Evolutionary conservation across 2,888 invertebrate genomes (phyloP).

Genomic region (Ephialtes manifestator): DNA sequence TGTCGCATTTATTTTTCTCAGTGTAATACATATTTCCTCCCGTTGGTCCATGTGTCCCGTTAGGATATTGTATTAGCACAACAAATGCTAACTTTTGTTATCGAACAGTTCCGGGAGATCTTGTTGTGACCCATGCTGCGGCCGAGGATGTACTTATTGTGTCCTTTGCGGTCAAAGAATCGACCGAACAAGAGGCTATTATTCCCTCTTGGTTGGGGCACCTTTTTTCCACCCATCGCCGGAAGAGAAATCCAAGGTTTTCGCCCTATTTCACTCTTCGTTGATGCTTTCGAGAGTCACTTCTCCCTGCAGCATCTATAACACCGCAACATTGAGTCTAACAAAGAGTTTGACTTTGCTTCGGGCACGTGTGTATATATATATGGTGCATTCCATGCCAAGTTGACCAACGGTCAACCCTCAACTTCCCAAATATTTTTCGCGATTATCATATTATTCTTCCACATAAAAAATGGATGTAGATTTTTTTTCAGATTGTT

Average conservation of each 20-base stretch:
- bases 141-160: constrained; percentile 21
- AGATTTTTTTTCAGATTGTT: too few species aligned
- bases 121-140: background rate
- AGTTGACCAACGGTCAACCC: too few species aligned
- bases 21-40: too few species aligned
- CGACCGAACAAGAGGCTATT: constrained; percentile 22
- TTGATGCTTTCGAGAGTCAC: constrained; percentile 24
- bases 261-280: background rate
- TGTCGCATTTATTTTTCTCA: too few species aligned
- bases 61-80: background rate
- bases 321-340: background rate
- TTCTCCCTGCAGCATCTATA: background rate
- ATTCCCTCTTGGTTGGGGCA: constrained; percentile 15
- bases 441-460: too few species aligned
- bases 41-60: background rate
- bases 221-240: constrained; percentile 23
- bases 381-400: too few species aligned
- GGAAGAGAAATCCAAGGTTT: constrained; percentile 36
- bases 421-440: too few species aligned
- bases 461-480: too few species aligned
- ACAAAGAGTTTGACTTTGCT: constrained; percentile 7
- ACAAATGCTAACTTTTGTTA: constrained; percentile 38
- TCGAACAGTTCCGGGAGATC: constrained; percentile 26
- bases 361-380: constrained; percentile 15
- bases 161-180: constrained; percentile 16